A percentile compares a stretch with the other conserved stretches of the same genome.
Conservation (phyloP, 1,140 invertebrate genomes). For the Panulirus ornatus region DNA sequence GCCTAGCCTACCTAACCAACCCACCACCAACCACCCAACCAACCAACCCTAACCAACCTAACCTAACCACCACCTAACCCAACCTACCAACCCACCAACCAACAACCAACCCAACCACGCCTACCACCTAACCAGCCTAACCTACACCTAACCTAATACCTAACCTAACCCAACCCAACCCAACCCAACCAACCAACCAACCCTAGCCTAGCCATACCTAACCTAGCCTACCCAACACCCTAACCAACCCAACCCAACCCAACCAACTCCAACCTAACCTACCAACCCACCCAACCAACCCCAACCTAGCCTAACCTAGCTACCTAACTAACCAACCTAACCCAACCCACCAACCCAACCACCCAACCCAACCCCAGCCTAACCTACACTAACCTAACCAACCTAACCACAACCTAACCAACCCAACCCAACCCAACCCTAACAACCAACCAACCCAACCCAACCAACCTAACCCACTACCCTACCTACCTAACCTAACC, state of each 20-base stretch:
- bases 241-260: too few relatives aligned
- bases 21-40: conserved; percentile 70
- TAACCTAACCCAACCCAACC: background rate
- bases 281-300: too few relatives aligned
- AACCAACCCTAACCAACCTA: background rate
- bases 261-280: too few relatives aligned
- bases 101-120: too few relatives aligned
- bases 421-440: background rate
- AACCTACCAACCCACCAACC: too few relatives aligned
- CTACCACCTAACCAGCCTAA: background rate
- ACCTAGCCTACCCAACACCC: background rate
- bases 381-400: background rate
- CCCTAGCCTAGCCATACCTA: background rate
- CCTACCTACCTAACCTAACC: conserved; percentile 71
- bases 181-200: too few relatives aligned
- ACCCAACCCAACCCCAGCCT: background rate
- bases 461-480: background rate
- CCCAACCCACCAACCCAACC: background rate
- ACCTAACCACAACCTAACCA: background rate
- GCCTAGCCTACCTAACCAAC: too few relatives aligned
- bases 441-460: background rate
- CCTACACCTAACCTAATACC: too few relatives aligned
- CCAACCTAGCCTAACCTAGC: too few relatives aligned
- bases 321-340: too few relatives aligned
- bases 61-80: conserved; percentile 67